phyloP scores from a whole-genome alignment of 23 tunicate genomes.

The Trididemnum nubilum region DNA sequence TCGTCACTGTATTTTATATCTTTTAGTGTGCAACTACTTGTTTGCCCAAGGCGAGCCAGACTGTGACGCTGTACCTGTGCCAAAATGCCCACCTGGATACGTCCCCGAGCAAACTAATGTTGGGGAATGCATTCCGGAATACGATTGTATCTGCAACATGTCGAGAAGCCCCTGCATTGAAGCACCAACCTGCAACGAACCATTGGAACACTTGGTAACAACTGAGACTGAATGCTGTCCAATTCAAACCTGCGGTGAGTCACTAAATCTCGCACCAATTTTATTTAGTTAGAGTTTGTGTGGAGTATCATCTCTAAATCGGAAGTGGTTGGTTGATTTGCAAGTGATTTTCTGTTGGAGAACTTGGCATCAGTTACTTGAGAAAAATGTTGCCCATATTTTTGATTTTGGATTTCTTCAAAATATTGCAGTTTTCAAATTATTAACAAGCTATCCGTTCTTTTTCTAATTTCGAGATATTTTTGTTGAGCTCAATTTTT shows the following conservation, averaged over 20 bases:
- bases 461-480: too few species aligned
- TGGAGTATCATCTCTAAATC: too few species aligned
- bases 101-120: constrained; percentile 58
- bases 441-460: too few species aligned
- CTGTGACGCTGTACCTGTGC: constrained; percentile 71
- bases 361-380: too few species aligned
- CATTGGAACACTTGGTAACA: constrained; percentile 52
- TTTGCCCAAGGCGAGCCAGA: constrained; percentile 60
- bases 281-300: neutral
- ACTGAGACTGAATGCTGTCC: constrained; percentile 85
- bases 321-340: too few species aligned
- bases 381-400: too few species aligned
- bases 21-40: constrained; percentile 87
- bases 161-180: constrained; percentile 59
- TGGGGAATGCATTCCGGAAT: constrained; percentile 79
- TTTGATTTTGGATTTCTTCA: too few species aligned
- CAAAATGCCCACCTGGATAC: constrained; percentile 72
- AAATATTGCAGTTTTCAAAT: too few species aligned
- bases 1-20: too few species aligned
- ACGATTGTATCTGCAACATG: constrained; percentile 74
- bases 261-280: too few species aligned
- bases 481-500: too few species aligned
- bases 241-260: constrained; percentile 69
- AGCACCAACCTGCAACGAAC: constrained; percentile 58
- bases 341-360: too few species aligned